Evolutionary conservation across 2,888 invertebrate species (phyloP).

Genomic region (Anorthoa munda): DNA sequence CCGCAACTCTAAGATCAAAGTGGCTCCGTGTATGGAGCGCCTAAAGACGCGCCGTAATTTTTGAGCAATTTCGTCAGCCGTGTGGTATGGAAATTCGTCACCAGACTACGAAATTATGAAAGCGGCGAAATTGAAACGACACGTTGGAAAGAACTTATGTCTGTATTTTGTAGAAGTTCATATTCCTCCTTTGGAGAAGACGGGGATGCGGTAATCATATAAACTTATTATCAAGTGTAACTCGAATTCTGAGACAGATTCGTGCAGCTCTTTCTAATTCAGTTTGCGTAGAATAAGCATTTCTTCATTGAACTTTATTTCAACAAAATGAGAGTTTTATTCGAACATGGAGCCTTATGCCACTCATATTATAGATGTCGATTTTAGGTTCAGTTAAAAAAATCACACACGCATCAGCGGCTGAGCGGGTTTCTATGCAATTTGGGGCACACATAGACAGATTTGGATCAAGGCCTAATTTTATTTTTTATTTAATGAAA

Average conservation of each 20-base stretch:
- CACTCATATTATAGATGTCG: too few species aligned
- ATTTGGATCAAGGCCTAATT: too few species aligned
- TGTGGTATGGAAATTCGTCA: conserved; percentile 49
- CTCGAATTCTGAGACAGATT: neutral
- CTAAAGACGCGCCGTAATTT: conserved; percentile 34
- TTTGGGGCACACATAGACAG: too few species aligned
- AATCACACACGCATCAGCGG: too few species aligned
- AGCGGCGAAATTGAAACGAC: conserved; percentile 42
- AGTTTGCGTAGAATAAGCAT: too few species aligned
- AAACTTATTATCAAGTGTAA: neutral
- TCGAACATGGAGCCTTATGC: neutral
- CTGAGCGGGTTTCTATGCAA: too few species aligned
- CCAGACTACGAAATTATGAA: conserved; percentile 27
- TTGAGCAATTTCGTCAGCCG: conserved; percentile 30
- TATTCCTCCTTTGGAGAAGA: neutral
- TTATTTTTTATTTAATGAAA: too few species aligned
- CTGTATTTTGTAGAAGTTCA: conserved; percentile 1
- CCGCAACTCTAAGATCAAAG: neutral
- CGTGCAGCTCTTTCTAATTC: neutral
- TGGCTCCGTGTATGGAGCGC: neutral
- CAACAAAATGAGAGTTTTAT: neutral
- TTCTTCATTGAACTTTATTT: conserved; percentile 1
- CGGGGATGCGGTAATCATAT: neutral
- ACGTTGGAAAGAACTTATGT: conserved; percentile 8
- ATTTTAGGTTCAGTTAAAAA: too few species aligned